Evolutionary conservation across 2,888 invertebrate genomes (phyloP), one percentile per base, ranked within the genome.

Genomic region (Resseliella maxima): DNA sequence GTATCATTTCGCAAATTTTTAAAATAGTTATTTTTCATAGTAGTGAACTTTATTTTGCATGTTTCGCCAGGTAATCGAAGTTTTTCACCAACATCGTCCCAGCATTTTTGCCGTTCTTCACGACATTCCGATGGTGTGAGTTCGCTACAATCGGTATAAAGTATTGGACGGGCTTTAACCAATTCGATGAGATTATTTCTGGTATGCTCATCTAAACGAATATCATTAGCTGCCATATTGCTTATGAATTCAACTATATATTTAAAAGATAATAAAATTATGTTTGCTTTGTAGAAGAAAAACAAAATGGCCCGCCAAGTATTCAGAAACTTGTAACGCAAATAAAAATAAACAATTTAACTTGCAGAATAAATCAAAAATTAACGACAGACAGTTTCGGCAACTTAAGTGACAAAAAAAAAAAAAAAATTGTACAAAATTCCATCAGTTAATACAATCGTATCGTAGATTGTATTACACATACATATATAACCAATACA

Each of bases 21-120:
- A 15, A 72, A 72, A 15, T 72, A 72, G 31, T 72, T 72, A 15
- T 72, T 72, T 72, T 72, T 72, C 72, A 72, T n/a, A 5, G 8
- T 72, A 1, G 31, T 31, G 31, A 72, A 72, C 18, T 72, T 72
- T 0, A 31, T 18, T 15, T 72, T 72, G 72, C 72, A 72, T 0
- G 15, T 15, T 1, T 72, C 31, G 31, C 12, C 72, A 21, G 50
- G 21, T 21, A 50, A 18, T 12, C 2, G 2, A 21, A 72, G 31
- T 31, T 31, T 27, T 31, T 72, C 21, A 15, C 72, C 72, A 72
- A 72, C 15, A 1, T 31, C 72, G 15, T 72, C 31, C 72, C 72
- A 72, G 0, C 8, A 35, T 72, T 31, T 72, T n/a, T 31, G 27
- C 10, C 72, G 72, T 72, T 72, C 72, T 15, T 72, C 72, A 2